phyloP scores from a whole-genome alignment of 1,140 invertebrate genomes.

The Hermetia illucens region DNA sequence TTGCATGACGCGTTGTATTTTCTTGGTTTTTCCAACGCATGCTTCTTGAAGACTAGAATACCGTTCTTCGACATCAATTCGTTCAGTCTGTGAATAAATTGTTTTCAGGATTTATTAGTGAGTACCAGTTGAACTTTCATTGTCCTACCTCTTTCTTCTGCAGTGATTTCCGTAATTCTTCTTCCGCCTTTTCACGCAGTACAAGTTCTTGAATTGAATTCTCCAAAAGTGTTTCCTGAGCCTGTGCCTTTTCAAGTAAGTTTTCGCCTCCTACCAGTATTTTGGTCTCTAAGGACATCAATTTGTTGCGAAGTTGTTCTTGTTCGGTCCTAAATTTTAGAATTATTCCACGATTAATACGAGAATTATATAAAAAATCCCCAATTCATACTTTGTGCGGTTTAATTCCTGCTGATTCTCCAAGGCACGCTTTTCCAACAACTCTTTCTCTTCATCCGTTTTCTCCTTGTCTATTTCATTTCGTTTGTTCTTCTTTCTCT shows the following conservation, averaged over 20 bases:
- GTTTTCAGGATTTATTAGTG: too few relatives aligned
- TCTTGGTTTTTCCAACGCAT: conserved; percentile 79
- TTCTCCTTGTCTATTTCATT: conserved; percentile 34
- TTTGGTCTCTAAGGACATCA: conserved; percentile 84
- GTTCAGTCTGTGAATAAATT: conserved; percentile 43
- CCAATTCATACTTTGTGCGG: conserved; percentile 32
- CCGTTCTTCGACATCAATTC: conserved; percentile 90
- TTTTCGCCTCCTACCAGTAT: conserved; percentile 98
- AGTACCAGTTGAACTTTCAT: too few relatives aligned
- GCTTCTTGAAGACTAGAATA: conserved; percentile 92
- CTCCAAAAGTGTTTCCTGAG: conserved; percentile 80
- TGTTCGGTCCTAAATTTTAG: conserved; percentile 32
- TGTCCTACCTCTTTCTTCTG: conserved; percentile 74
- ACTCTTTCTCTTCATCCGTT: conserved; percentile 44
- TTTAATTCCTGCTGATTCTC: conserved; percentile 41
- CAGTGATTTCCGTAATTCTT: conserved; percentile 63
- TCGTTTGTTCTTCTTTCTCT: conserved; percentile 39
- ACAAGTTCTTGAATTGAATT: conserved; percentile 85
- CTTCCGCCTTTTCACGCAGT: conserved; percentile 65
- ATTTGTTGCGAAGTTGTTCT: conserved; percentile 67
- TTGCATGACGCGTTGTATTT: conserved; percentile 77
- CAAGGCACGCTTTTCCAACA: conserved; percentile 39
- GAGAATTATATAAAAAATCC: background rate
- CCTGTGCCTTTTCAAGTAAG: conserved; percentile 91
- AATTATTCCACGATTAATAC: background rate